Evolutionary conservation across 2,888 invertebrate species (phyloP).

Genomic region (Andrena praecox): DNA sequence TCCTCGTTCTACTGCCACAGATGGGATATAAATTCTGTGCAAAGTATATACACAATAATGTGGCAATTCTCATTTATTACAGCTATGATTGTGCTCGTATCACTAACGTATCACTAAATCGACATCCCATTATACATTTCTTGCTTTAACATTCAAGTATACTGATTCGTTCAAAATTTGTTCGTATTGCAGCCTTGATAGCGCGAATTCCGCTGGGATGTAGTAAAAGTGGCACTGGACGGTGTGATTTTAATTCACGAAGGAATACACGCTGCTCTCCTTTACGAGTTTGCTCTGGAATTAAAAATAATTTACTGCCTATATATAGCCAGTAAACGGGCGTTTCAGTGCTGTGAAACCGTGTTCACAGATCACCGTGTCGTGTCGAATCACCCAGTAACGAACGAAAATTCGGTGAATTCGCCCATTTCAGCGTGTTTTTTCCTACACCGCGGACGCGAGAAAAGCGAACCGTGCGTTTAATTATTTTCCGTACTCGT

Average conservation of each 20-base stretch:
- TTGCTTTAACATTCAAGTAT: too few relatives aligned
- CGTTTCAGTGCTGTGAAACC: constrained; percentile 24
- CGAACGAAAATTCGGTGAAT: constrained; percentile 45
- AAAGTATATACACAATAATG: too few relatives aligned
- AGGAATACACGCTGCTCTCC: neutral
- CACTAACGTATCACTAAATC: too few relatives aligned
- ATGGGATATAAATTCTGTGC: too few relatives aligned
- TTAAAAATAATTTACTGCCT: constrained; percentile 49
- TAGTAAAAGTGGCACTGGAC: neutral
- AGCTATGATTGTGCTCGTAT: too few relatives aligned
- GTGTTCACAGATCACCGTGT: constrained; percentile 49
- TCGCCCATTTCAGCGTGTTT: constrained; percentile 48
- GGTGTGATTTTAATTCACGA: neutral
- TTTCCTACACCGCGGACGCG: neutral
- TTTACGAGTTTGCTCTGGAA: neutral
- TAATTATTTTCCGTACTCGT: constrained; percentile 52
- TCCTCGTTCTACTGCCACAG: too few relatives aligned
- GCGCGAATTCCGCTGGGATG: too few relatives aligned
- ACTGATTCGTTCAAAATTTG: too few relatives aligned
- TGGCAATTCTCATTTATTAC: too few relatives aligned
- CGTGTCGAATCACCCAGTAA: constrained; percentile 20
- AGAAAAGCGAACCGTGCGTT: constrained; percentile 45
- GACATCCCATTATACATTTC: too few relatives aligned
- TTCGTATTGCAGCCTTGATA: too few relatives aligned
- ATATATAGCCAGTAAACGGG: constrained; percentile 24